Base-by-base conservation (phyloP, 2,888 invertebrate species). In the Napeogenes inachia region DNA sequence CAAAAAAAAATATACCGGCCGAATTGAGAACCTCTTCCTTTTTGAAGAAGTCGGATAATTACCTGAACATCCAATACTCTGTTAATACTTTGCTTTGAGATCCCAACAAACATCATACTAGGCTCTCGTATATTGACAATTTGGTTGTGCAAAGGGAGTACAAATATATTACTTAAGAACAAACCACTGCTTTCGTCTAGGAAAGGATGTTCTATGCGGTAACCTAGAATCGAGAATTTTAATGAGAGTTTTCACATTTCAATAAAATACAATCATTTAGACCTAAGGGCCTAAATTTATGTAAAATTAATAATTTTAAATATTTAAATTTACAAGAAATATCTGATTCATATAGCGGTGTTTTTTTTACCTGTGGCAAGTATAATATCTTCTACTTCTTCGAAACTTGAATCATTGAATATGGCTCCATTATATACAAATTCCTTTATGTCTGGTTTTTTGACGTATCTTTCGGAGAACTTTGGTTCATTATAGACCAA, bases 81-180 rank as follows among this genome's bases (percentile, higher is more conserved):
- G 45, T 84, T 89, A 64, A 89, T 94, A 91, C 85, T 94, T 92
- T 93, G 93, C 68, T 92, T 93, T 0, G 95, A 93, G 13, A 96
- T 85, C 0, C 96, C 97, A 53, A 97, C 89, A 69, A 97, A 93
- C 57, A 93, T 91, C 93, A 97, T 93, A 13, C 92, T 92, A 0
- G 96, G 95, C 69, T 92, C 92, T 60, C 93, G 90, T n/a, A 94
- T 93, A 80, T 96, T 94, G 55, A 97, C 92, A 59, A 95, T 85
- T 72, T 97, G 95, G 73, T 94, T 94, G 82, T 95, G 95, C 12
- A 96, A 87, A 0, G 95, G 94, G 53, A 92, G 85, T 4, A 96
- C 91, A 64, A 76, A 93, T 89, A 79, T 94, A 91, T 72, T 92
- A 2, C 93, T 91, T 0, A 93, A 88, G 0, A 84, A 88, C 47